Conservation (phyloP, 2,888 invertebrate genomes). For the Melipona bicolor region DNA sequence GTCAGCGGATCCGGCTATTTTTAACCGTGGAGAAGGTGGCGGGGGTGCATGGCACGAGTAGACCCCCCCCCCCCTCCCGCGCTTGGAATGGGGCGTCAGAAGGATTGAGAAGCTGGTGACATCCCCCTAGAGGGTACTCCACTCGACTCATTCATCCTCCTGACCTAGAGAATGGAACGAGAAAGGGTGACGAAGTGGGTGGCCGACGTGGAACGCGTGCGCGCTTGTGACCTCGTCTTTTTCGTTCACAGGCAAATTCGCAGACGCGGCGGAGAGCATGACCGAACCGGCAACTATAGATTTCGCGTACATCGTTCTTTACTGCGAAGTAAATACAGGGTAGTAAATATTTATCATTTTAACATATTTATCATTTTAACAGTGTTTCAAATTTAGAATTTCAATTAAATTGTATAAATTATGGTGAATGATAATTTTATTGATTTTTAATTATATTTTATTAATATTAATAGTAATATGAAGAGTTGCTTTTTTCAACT, state of each 20-base stretch:
- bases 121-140: slow-evolving; percentile 68
- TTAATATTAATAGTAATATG: too few relatives aligned
- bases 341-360: too few relatives aligned
- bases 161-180: slow-evolving; percentile 64
- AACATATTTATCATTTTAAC: too few relatives aligned
- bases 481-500: too few relatives aligned
- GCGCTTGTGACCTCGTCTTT: not conserved
- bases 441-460: too few relatives aligned
- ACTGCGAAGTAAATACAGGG: too few relatives aligned
- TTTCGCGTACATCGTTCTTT: too few relatives aligned
- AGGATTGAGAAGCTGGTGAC: slow-evolving; percentile 60
- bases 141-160: slow-evolving; percentile 73
- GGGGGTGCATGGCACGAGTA: slow-evolving; percentile 43
- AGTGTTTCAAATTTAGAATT: too few relatives aligned
- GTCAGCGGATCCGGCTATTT: slow-evolving; percentile 76
- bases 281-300: too few relatives aligned
- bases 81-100: slow-evolving; percentile 4
- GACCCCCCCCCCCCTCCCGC: slow-evolving; percentile 45
- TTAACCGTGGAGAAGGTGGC: slow-evolving; percentile 55
- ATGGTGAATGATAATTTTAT: too few relatives aligned
- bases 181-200: not conserved
- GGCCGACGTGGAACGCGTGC: not conserved
- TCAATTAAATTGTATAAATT: too few relatives aligned
- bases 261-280: too few relatives aligned
- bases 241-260: not conserved